Evolutionary conservation across 2,888 invertebrate genomes (phyloP), one percentile per base, ranked within the genome.

Genomic region (Protodeltote pygarga): DNA sequence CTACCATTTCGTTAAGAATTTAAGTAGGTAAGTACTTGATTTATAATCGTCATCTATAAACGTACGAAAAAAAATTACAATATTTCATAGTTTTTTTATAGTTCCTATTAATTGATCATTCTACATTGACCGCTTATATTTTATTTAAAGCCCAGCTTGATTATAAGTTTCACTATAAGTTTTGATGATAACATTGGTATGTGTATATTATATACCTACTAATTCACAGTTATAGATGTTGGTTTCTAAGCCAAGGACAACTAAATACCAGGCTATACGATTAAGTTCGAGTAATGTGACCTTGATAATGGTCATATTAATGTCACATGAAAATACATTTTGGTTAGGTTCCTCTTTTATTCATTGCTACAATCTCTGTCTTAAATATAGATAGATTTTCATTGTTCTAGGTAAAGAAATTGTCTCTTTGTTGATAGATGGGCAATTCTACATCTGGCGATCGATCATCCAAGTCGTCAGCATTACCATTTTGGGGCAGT

Each of bases 371-470:
- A 10, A 11, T 37, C 28, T 24, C n/a, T 17, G 15, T 21, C 9
- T 10, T 20, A 4, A 3, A 5, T 5, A 23, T 9, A 17, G 6
- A 8, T 16, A 5, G 2, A 17, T 25, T 32, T 19, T 20, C 25
- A 6, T 13, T 15, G 5, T 6, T 65, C 87, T 92, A 94, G 52
- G 93, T 93, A 83, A 95, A 96, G 91, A 94, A 97, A 85, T 97
- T 97, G 79, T 97, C 96, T 78, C 97, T 94, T 86, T 97, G 97
- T 85, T 97, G 97, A 80, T 96, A 96, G 60, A 97, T 93, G 39
- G 97, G 97, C 80, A 97, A 93, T 79, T 96, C 95, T 41, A 95
- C 95, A 69, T 95, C 94, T 23, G 97, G 97, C 34, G 96, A 95
- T 14, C 93, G 92, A 75, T 96, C 95, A 42, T 95, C 96, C 67